These are phyloP conservation scores for Dasysyrphus tricinctus DNA, from an alignment of 2,888 invertebrate species.

Conservation along the genomic window DNA sequence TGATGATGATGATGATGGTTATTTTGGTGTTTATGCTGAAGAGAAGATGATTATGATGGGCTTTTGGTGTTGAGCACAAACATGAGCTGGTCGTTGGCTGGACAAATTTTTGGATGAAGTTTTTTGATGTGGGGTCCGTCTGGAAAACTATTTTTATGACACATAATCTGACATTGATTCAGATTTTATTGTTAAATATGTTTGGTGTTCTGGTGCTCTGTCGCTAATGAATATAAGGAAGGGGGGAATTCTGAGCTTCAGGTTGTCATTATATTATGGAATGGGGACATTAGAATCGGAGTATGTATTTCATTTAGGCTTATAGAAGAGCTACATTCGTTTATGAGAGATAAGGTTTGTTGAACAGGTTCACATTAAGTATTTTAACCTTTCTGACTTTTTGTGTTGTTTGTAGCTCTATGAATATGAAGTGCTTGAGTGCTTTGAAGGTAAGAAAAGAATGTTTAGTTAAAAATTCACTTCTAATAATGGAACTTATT, in stretches of 20 bases:
- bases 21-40: conserved; percentile 20
- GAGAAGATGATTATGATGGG: conserved; percentile 36
- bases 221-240: conserved; percentile 38
- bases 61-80: conserved; percentile 24
- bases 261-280: not conserved
- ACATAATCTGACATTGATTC: conserved; percentile 71
- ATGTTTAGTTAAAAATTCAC: no score
- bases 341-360: conserved; percentile 5
- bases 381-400: not conserved
- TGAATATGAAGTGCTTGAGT: not conserved
- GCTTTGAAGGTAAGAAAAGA: not conserved
- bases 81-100: conserved; percentile 11
- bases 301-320: conserved; percentile 18
- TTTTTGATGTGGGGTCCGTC: conserved; percentile 61
- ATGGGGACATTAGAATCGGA: conserved; percentile 42
- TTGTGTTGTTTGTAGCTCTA: not conserved
- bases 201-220: conserved; percentile 50
- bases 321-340: not conserved
- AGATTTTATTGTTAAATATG: conserved; percentile 69
- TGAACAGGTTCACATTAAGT: conserved; percentile 3
- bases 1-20: conserved; percentile 1
- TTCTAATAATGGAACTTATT: no score
- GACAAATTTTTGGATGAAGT: conserved; percentile 39
- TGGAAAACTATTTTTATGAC: conserved; percentile 62
- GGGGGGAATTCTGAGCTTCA: not conserved